Conservation (phyloP, 2,113 vertebrate genomes). For the Canis aureus region DNA sequence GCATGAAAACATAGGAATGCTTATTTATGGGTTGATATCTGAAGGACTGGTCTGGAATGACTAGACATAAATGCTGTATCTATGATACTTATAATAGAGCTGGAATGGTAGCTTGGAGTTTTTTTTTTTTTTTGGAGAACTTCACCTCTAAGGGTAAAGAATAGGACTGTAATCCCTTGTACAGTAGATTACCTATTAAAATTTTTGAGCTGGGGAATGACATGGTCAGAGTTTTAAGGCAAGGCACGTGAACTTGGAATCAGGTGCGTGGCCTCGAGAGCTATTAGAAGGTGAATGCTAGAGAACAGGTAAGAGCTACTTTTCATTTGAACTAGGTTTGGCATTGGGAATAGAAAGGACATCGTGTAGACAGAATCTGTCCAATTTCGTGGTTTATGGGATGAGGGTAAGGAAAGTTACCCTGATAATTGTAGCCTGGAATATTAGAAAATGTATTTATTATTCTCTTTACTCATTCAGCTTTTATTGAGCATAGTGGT, state of each 20-base stretch:
- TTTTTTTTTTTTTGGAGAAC: background rate
- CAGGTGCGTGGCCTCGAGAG: background rate
- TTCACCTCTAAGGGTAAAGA: background rate
- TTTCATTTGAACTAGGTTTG: background rate
- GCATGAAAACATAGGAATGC: background rate
- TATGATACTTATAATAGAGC: background rate
- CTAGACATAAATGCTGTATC: background rate
- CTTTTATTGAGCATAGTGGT: background rate
- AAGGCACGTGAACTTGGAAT: background rate
- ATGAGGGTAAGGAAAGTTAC: background rate
- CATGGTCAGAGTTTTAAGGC: background rate
- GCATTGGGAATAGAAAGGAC: background rate
- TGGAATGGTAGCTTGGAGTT: background rate
- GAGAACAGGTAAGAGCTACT: background rate
- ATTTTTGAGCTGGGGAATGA: background rate
- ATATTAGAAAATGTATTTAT: background rate
- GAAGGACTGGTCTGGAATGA: background rate
- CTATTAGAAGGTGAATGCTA: background rate
- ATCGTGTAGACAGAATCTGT: background rate
- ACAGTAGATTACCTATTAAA: background rate
- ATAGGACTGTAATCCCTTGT: background rate
- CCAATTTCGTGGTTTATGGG: background rate
- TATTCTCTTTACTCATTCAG: conserved; percentile 7
- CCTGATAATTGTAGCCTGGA: background rate
- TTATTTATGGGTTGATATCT: background rate